These are phyloP conservation scores for Sprattus sprattus DNA, from an alignment of 2,113 vertebrate genomes.

Conservation along the genomic window DNA sequence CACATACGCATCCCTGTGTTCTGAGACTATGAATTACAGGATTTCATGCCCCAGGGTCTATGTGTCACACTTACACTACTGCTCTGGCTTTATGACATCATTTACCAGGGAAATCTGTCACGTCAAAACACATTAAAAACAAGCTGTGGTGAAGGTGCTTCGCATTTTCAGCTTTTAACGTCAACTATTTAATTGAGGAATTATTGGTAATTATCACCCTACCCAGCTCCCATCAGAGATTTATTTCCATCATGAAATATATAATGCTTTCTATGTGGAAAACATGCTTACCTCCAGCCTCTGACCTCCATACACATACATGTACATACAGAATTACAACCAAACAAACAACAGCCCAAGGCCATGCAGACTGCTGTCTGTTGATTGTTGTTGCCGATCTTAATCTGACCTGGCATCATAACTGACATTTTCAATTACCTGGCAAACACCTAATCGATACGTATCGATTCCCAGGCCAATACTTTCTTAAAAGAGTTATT, in stretches of 20 bases:
- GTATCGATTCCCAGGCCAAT: conserved; percentile 70
- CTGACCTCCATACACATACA: not conserved
- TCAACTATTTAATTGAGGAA: not conserved
- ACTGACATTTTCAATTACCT: conserved; percentile 77
- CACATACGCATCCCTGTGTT: not conserved
- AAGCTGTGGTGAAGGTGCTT: not conserved
- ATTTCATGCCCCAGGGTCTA: not conserved
- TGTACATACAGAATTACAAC: not conserved
- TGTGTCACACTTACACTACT: not conserved
- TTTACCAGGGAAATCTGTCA: not conserved
- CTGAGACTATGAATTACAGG: not conserved
- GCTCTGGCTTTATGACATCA: not conserved
- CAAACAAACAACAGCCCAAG: conserved; percentile 36
- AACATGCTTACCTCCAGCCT: conserved; percentile 4
- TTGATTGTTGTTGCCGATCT: conserved; percentile 72
- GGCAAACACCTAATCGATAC: conserved; percentile 75
- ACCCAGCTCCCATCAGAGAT: not conserved
- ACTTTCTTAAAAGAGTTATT: conserved; percentile 55
- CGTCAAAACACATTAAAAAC: not conserved
- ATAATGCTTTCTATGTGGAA: not conserved
- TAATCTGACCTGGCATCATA: conserved; percentile 68
- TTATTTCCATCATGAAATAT: not conserved
- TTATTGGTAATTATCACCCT: not conserved
- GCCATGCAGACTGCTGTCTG: conserved; percentile 54
- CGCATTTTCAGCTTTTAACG: not conserved